Percentiles rank a stretch among this genome's conserved stretches.
These are phyloP conservation scores for Heteromurus nitidus DNA, from an alignment of 2,888 invertebrate species.

Conservation along the genomic window DNA sequence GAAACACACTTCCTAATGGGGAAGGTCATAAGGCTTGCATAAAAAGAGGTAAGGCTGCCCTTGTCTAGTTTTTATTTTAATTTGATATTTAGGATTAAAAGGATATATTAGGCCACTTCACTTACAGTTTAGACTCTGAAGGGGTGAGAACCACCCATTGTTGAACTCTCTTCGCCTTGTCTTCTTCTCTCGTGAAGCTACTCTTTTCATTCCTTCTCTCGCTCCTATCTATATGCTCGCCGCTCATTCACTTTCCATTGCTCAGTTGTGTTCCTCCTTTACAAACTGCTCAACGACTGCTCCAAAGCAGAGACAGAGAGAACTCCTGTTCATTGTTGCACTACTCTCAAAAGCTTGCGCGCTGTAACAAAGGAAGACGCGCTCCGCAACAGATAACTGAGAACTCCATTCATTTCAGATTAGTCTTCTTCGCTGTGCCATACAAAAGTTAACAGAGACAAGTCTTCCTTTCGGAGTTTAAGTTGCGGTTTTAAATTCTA, in stretches of 20 bases:
- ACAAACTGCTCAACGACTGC: too few species aligned
- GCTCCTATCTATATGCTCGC: not conserved
- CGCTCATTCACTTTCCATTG: not conserved
- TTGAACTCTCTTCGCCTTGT: slow-evolving; percentile 53
- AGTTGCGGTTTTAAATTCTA: not conserved
- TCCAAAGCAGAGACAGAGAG: too few species aligned
- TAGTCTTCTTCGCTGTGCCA: slow-evolving; percentile 15
- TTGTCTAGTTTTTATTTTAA: slow-evolving; percentile 70
- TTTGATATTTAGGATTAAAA: slow-evolving; percentile 65
- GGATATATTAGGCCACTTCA: slow-evolving; percentile 46
- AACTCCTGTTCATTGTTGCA: too few species aligned
- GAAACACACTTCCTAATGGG: slow-evolving; percentile 65
- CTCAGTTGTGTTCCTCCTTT: not conserved
- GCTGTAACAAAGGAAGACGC: slow-evolving; percentile 20
- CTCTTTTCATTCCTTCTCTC: not conserved
- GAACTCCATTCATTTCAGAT: too few species aligned
- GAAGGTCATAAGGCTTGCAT: slow-evolving; percentile 67
- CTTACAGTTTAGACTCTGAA: slow-evolving; percentile 38
- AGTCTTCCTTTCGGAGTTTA: not conserved
- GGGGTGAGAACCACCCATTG: slow-evolving; percentile 63
- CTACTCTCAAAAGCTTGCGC: not conserved
- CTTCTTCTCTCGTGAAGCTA: slow-evolving; percentile 14
- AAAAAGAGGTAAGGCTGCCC: slow-evolving; percentile 68
- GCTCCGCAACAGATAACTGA: too few species aligned
- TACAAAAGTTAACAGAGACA: not conserved